Conservation (phyloP, 2,888 invertebrate species). For the Malacosoma neustria region DNA sequence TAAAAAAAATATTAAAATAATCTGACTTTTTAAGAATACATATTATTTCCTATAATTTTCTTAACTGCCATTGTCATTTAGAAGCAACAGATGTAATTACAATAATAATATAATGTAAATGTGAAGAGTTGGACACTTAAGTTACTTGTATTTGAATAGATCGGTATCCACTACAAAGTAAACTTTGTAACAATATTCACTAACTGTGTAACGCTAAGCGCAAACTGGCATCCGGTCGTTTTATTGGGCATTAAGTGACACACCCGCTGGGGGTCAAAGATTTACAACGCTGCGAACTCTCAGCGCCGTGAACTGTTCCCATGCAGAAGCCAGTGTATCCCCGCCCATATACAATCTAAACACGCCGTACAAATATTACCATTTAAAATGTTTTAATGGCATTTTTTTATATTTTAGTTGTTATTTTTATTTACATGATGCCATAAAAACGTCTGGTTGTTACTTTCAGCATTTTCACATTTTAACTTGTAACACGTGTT, state of each 20-base stretch:
- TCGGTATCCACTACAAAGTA: background rate
- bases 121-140: too few relatives aligned
- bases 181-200: background rate
- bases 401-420: constrained; percentile 13
- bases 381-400: constrained; percentile 21
- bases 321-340: constrained; percentile 7
- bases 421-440: constrained; percentile 19
- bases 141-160: too few relatives aligned
- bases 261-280: constrained; percentile 21
- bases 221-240: background rate
- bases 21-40: too few relatives aligned
- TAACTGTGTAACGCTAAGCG: background rate
- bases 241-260: constrained; percentile 11
- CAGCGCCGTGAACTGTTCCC: constrained; percentile 13
- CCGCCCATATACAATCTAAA: constrained; percentile 10
- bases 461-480: background rate
- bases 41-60: too few relatives aligned
- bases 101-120: too few relatives aligned
- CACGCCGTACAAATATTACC: constrained; percentile 19
- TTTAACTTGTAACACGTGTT: background rate
- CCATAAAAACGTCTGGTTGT: constrained; percentile 12
- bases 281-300: constrained; percentile 18
- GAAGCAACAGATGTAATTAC: too few relatives aligned
- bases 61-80: too few relatives aligned
- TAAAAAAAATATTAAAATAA: too few relatives aligned